A percentile compares a stretch with the other conserved stretches of the same genome.
Evolutionary conservation across 30 jellyfish, hydroid and myxozoan genomes (phyloP).

Genomic region (Sanderia malayensis): DNA sequence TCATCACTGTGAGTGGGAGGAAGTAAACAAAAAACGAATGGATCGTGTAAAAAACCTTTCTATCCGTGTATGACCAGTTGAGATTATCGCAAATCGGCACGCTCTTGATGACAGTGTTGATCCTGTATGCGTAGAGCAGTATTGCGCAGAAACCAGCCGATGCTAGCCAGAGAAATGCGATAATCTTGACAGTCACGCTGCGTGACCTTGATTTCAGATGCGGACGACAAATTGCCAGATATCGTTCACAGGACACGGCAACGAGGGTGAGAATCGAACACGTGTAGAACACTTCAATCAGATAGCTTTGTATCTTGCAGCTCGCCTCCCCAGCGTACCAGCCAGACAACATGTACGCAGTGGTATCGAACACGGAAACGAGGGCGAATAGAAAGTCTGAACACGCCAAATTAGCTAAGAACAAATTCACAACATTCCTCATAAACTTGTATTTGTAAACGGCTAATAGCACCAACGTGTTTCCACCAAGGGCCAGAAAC

Average conservation of each 20-base stretch:
- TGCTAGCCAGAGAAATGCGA: constrained; percentile 51
- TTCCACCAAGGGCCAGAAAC: constrained; percentile 62
- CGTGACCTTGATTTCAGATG: constrained; percentile 56
- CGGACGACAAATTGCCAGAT: constrained; percentile 82
- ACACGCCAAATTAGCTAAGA: constrained; percentile 74
- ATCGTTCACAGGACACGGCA: constrained; percentile 84
- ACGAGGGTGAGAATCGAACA: constrained; percentile 76
- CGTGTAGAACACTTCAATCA: constrained; percentile 84
- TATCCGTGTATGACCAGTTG: constrained; percentile 69
- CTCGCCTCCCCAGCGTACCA: constrained; percentile 72
- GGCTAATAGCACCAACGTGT: constrained; percentile 50
- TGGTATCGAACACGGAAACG: constrained; percentile 71
- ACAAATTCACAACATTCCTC: constrained; percentile 78
- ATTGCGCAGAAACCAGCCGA: constrained; percentile 76
- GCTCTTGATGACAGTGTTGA: constrained; percentile 20
- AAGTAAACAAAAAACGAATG: constrained; percentile 75
- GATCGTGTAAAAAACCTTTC: constrained; percentile 56
- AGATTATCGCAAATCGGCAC: constrained; percentile 65
- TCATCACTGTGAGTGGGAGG: constrained; percentile 75
- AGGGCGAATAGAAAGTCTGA: constrained; percentile 73
- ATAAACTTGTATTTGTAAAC: constrained; percentile 55
- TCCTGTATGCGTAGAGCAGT: constrained; percentile 68
- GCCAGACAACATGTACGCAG: constrained; percentile 57
- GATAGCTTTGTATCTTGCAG: constrained; percentile 78
- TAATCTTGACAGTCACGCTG: constrained; percentile 22